Evolutionary conservation across 2,113 vertebrate genomes (phyloP).

Genomic region (Cynopterus brachyotis): DNA sequence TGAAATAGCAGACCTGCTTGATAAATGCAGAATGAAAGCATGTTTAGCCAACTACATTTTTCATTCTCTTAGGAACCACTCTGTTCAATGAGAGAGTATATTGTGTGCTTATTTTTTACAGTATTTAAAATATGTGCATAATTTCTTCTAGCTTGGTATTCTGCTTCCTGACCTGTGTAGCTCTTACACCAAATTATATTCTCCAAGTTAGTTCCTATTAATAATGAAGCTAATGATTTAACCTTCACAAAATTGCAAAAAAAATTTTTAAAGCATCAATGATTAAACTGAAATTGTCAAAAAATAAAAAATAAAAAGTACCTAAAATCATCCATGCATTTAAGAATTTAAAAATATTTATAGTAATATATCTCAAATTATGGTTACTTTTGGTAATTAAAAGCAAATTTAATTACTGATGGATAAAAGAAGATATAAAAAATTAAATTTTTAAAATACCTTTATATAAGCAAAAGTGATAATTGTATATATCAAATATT

Average conservation of each 20-base stretch:
- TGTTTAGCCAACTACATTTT: neutral
- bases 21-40: neutral
- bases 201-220: neutral
- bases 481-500: neutral
- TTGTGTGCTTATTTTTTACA: neutral
- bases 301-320: neutral
- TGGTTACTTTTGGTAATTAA: neutral
- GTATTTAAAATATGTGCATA: neutral
- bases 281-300: neutral
- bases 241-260: neutral
- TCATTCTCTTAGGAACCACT: neutral
- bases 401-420: neutral
- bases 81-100: neutral
- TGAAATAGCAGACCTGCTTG: neutral
- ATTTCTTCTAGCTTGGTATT: neutral
- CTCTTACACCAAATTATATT: neutral
- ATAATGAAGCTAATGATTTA: neutral
- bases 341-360: neutral
- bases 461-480: neutral
- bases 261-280: neutral
- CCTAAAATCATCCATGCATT: neutral
- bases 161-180: neutral
- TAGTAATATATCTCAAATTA: neutral
- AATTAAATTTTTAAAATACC: neutral
- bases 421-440: neutral